Conservation (phyloP, 2,888 invertebrate species). For the Steromphala cineraria region DNA sequence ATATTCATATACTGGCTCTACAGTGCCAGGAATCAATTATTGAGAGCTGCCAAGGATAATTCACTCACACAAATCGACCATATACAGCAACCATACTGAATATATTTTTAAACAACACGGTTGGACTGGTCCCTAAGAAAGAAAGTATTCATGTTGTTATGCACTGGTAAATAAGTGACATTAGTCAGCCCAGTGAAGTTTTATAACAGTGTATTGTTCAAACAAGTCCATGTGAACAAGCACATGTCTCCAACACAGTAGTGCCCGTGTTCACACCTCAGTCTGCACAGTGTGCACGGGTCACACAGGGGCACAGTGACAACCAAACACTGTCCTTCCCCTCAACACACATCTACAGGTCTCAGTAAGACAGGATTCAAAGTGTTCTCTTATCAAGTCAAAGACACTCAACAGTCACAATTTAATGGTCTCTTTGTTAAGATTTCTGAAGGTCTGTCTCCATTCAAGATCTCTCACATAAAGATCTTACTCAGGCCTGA, state of each 20-base stretch:
- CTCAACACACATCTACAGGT: neutral
- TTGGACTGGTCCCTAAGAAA: neutral
- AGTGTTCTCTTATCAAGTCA: too few relatives aligned
- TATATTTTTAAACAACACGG: neutral
- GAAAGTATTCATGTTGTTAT: neutral
- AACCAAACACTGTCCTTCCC: conserved; percentile 6
- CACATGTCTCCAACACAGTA: neutral
- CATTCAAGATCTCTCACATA: too few relatives aligned
- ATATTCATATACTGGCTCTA: conserved; percentile 10
- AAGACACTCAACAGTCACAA: too few relatives aligned
- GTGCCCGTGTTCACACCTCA: neutral
- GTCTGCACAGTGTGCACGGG: neutral
- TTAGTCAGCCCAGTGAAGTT: conserved; percentile 7
- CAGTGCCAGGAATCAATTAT: conserved; percentile 3
- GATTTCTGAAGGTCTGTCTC: too few relatives aligned
- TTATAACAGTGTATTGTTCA: conserved; percentile 12
- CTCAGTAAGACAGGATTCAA: neutral
- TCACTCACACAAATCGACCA: neutral
- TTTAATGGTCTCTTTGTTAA: too few relatives aligned
- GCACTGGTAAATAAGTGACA: conserved; percentile 14
- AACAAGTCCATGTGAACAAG: neutral
- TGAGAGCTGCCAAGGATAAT: conserved; percentile 5
- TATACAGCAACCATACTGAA: conserved; percentile 2
- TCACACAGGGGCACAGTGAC: neutral
- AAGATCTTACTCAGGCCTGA: too few relatives aligned